Percentiles rank a stretch among this genome's conserved stretches.
Conservation (phyloP, 2,797 vertebrate species). For the Mormyrus hasselquistii region DNA sequence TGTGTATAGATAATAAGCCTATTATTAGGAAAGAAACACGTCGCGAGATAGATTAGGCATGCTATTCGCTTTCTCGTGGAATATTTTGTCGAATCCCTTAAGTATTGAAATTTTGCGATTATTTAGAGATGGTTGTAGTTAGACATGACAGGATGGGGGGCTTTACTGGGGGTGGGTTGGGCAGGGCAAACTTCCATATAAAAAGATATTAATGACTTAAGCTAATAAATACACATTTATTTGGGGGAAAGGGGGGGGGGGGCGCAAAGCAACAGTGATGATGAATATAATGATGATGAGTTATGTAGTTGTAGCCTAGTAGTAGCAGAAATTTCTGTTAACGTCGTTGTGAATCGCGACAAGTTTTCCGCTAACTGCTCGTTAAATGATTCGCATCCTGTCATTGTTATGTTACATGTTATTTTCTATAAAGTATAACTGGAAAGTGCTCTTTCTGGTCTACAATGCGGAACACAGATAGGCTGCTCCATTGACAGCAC, state of each 20-base stretch:
- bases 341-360: not conserved
- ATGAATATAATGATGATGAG: not conserved
- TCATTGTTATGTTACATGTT: slow-evolving; percentile 1
- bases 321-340: not conserved
- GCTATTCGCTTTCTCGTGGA: not conserved
- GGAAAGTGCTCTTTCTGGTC: not conserved
- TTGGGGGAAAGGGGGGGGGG: not conserved
- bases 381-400: slow-evolving; percentile 6
- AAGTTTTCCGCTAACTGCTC: not conserved
- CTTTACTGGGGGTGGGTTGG: not conserved
- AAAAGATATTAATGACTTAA: not conserved
- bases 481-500: not conserved
- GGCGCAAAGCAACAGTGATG: not conserved
- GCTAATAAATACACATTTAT: not conserved
- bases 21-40: not conserved
- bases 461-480: not conserved
- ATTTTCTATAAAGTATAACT: not conserved
- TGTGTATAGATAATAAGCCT: not conserved
- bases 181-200: not conserved
- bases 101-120: not conserved
- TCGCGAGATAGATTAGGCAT: not conserved
- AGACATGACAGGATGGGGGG: not conserved
- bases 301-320: not conserved
- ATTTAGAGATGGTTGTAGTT: not conserved
- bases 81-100: not conserved